Evolutionary conservation across 2,888 invertebrate species (phyloP), one percentile per base, ranked within the genome.

Genomic region (Acanthopleura granulata): DNA sequence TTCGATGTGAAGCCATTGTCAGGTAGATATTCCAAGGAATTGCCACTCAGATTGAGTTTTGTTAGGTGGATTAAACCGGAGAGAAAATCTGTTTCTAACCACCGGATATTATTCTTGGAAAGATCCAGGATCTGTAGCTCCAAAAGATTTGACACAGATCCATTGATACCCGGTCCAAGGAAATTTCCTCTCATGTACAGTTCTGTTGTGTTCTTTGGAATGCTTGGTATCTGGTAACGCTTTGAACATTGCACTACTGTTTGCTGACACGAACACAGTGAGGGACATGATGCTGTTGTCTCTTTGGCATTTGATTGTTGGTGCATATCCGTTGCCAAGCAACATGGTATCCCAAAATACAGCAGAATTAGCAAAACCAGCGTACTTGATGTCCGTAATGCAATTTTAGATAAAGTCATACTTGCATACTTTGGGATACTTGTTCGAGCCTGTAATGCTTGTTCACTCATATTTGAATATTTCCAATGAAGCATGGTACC

Each of bases 1-100:
- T 77, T 77, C 69, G 79, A 79, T 12, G 76, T 69, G 78, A 86
- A 84, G 9, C 85, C 71, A 25, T 80, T 72, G 49, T 76, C 76
- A 11, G 83, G 80, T 18, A 86, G 72, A 9, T 73, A 62, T 40
- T 77, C 74, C 29, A 86, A 74, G 1, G 77, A 75, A 77, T 86
- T 86, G 22, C 76, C 72, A 9, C 75, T 74, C 22, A 83, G 76
- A 27, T 75, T 72, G 49, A 83, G 76, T 40, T 40, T 49, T 57
- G 75, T 76, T 62, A 83, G 72, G 12, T 74, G 51, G 69, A 72
- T 74, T 49, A 83, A 73, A 14, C 80, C 77, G 9, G 71, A 69
- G 69, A 83, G 76, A 25, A 77, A 77, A 74, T 79, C 77, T 29
- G 62, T 75, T 51, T 75, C 73, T 29, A 83, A 70, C 25, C 72